Evolutionary conservation across 2,797 vertebrate genomes (phyloP).

Genomic region (Oreonectes daqikongensis): DNA sequence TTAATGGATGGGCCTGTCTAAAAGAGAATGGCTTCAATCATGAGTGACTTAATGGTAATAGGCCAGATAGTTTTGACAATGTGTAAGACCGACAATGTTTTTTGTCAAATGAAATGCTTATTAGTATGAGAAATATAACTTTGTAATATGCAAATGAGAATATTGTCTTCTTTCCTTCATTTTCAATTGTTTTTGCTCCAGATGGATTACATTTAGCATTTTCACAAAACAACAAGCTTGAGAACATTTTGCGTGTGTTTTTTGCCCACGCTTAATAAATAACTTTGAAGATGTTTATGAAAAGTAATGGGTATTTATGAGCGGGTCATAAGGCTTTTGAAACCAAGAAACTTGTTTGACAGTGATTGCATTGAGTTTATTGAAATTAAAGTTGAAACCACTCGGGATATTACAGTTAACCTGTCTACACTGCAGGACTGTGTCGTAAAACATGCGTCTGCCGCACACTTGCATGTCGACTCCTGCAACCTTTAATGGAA

Average conservation of each 20-base stretch:
- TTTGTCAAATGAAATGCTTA: conserved; percentile 16
- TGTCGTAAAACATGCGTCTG: conserved; percentile 66
- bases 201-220: conserved; percentile 79
- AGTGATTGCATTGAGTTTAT: conserved; percentile 74
- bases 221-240: conserved; percentile 66
- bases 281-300: conserved; percentile 92
- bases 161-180: too few relatives aligned
- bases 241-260: conserved; percentile 77
- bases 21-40: conserved; percentile 58
- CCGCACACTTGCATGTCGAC: conserved; percentile 60
- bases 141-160: background rate
- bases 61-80: conserved; percentile 42
- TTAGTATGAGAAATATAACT: background rate
- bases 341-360: conserved; percentile 57
- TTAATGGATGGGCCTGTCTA: conserved; percentile 59
- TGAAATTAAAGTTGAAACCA: conserved; percentile 74
- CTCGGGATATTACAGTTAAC: conserved; percentile 74
- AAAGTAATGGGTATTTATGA: conserved; percentile 82
- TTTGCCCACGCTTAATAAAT: conserved; percentile 85
- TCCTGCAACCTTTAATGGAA: conserved; percentile 58
- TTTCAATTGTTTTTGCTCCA: conserved; percentile 59
- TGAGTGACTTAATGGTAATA: conserved; percentile 51
- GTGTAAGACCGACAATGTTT: background rate
- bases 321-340: conserved; percentile 65
- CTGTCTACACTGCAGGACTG: conserved; percentile 65